Conservation (phyloP, 2,888 invertebrate species). For the Chaitophorus viminalis region DNA sequence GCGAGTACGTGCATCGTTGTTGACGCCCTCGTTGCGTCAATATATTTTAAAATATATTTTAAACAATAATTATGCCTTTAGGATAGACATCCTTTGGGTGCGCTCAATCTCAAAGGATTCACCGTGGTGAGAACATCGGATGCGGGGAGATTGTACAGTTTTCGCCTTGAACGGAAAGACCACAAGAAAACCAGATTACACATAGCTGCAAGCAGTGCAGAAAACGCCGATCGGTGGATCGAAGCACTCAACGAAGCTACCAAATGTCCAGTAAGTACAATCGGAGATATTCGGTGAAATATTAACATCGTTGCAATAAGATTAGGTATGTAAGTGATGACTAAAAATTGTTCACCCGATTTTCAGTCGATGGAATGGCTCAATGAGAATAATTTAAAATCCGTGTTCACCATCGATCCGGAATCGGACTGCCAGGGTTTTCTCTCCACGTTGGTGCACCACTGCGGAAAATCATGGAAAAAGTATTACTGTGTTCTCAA, state of each 20-base stretch:
- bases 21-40: not conserved
- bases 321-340: not conserved
- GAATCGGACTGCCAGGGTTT: slow-evolving; percentile 94
- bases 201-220: slow-evolving; percentile 77
- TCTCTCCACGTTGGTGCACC: slow-evolving; percentile 78
- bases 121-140: slow-evolving; percentile 76
- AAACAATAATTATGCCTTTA: slow-evolving; percentile 66
- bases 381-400: slow-evolving; percentile 45
- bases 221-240: slow-evolving; percentile 65
- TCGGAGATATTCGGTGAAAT: no score
- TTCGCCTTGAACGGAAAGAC: slow-evolving; percentile 72
- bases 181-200: slow-evolving; percentile 78
- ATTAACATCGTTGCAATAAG: not conserved
- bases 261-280: slow-evolving; percentile 63
- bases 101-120: slow-evolving; percentile 84
- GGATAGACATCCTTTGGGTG: slow-evolving; percentile 88
- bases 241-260: slow-evolving; percentile 64
- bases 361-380: slow-evolving; percentile 45
- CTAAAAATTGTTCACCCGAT: not conserved
- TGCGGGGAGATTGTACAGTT: slow-evolving; percentile 75
- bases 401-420: slow-evolving; percentile 65
- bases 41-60: not conserved
- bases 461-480: slow-evolving; percentile 86
- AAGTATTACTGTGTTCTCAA: slow-evolving; percentile 93
- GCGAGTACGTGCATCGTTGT: slow-evolving; percentile 63